phyloP scores from a whole-genome alignment of 2,797 vertebrate species.

The Ptychadena robeensis region DNA sequence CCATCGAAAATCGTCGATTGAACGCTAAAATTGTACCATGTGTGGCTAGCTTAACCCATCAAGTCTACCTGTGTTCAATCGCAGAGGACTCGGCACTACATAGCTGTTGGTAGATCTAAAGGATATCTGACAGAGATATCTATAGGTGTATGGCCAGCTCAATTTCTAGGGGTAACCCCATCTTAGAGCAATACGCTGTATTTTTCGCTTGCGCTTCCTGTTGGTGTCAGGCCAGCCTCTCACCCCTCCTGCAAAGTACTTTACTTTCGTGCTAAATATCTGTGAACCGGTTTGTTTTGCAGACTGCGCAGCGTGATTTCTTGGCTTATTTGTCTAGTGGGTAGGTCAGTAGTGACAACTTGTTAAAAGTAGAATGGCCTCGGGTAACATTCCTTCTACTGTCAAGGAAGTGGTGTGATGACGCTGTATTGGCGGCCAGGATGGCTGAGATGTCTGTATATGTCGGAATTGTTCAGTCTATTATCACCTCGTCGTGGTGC shows the following conservation, averaged over 20 bases:
- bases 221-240: neutral
- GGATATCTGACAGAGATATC: no score
- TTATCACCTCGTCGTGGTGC: no score
- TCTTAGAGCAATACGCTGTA: neutral
- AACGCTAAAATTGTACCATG: no score
- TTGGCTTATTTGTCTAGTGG: slow-evolving; percentile 47
- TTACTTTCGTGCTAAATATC: neutral
- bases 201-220: neutral
- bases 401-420: slow-evolving; percentile 11
- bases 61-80: no score
- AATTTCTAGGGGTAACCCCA: no score
- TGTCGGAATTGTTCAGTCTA: no score
- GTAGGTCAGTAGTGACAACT: slow-evolving; percentile 34
- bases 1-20: no score
- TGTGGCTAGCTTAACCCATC: no score
- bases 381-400: slow-evolving; percentile 35
- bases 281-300: neutral
- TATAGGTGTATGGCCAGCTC: no score
- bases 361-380: slow-evolving; percentile 41
- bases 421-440: neutral
- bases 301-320: slow-evolving; percentile 1
- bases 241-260: neutral
- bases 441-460: neutral
- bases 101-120: no score
- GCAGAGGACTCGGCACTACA: no score